phyloP scores from a whole-genome alignment of 1,140 invertebrate genomes.

The Cherax destructor region DNA sequence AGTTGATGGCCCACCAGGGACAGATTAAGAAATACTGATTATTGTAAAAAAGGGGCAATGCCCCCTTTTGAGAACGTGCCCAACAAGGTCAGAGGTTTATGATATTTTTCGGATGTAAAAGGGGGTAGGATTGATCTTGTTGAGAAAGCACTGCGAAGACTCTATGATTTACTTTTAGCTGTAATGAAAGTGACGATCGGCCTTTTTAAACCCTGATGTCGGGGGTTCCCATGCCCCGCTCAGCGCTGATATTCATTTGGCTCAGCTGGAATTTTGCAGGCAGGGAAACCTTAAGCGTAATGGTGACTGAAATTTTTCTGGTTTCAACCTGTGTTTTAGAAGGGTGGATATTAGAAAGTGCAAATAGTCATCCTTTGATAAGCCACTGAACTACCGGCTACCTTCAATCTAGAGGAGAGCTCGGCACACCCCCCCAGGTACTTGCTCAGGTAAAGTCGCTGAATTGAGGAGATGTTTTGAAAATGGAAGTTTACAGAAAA shows the following conservation, averaged over 20 bases:
- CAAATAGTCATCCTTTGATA: constrained; percentile 87
- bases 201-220: constrained; percentile 83
- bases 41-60: constrained; percentile 31
- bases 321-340: constrained; percentile 88
- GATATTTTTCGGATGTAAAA: constrained; percentile 48
- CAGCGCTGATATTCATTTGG: constrained; percentile 49
- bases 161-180: constrained; percentile 80
- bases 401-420: constrained; percentile 72
- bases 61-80: constrained; percentile 54
- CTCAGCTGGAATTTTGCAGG: constrained; percentile 74
- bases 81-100: constrained; percentile 51
- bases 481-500: too few relatives aligned
- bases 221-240: constrained; percentile 79
- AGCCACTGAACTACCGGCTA: constrained; percentile 63
- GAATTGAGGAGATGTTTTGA: too few relatives aligned
- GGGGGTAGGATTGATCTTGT: constrained; percentile 86
- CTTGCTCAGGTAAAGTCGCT: constrained; percentile 44
- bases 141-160: constrained; percentile 83
- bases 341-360: constrained; percentile 90
- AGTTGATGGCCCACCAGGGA: constrained; percentile 56
- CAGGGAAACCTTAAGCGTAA: constrained; percentile 73
- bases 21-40: constrained; percentile 51
- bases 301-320: constrained; percentile 84
- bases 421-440: constrained; percentile 67
- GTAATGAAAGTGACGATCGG: constrained; percentile 74